Conservation (phyloP, 2,888 invertebrate genomes). For the Trichogramma dendrolimi region DNA sequence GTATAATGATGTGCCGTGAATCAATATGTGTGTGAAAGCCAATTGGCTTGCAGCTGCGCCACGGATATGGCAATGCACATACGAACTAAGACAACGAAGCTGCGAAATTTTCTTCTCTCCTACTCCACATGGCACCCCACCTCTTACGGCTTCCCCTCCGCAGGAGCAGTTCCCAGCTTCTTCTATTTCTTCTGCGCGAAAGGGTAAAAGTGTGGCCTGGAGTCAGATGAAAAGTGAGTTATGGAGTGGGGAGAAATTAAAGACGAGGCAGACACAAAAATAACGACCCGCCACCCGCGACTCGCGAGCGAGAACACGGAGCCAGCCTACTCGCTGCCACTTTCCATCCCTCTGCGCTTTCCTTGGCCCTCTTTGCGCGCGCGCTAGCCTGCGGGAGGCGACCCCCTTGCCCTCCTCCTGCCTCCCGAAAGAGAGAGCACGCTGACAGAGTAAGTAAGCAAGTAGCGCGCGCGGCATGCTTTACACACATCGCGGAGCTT, state of each 20-base stretch:
- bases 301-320: slow-evolving; percentile 13
- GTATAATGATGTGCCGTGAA: slow-evolving; percentile 51
- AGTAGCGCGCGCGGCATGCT: background rate
- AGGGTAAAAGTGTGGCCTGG: slow-evolving; percentile 8
- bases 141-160: slow-evolving; percentile 32
- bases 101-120: slow-evolving; percentile 30
- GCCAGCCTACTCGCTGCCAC: slow-evolving; percentile 28
- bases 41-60: slow-evolving; percentile 35
- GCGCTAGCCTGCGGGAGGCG: slow-evolving; percentile 1
- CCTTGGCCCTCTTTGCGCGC: too few species aligned
- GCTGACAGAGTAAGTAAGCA: slow-evolving; percentile 12
- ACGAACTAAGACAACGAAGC: slow-evolving; percentile 51
- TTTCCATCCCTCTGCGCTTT: slow-evolving; percentile 23
- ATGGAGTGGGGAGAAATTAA: slow-evolving; percentile 49
- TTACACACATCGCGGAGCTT: background rate
- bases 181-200: slow-evolving; percentile 25
- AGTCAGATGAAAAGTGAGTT: slow-evolving; percentile 12
- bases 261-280: slow-evolving; percentile 54
- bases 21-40: slow-evolving; percentile 52
- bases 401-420: slow-evolving; percentile 11
- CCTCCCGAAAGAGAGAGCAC: slow-evolving; percentile 9
- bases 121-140: slow-evolving; percentile 2
- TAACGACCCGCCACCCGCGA: slow-evolving; percentile 44
- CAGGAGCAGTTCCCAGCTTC: background rate
- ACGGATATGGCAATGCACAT: slow-evolving; percentile 45